Percentiles rank a stretch among this genome's conserved stretches.
Conservation (phyloP, 2,888 invertebrate genomes). For the Dioctria linearis region DNA sequence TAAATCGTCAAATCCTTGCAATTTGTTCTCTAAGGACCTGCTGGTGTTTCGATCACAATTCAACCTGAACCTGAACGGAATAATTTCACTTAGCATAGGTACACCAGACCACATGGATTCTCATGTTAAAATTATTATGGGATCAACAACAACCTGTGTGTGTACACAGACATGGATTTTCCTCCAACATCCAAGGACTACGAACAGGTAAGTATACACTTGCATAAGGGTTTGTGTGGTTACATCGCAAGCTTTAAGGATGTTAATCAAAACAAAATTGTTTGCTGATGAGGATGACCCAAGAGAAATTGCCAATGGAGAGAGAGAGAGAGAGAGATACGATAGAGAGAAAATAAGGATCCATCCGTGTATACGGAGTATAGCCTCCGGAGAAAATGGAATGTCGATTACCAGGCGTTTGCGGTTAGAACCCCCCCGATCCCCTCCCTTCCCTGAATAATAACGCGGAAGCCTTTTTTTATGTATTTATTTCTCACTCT, state of each 20-base stretch:
- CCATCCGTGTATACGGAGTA: too few species aligned
- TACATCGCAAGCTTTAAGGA: slow-evolving; percentile 4
- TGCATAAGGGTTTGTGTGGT: slow-evolving; percentile 7
- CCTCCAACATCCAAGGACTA: neutral
- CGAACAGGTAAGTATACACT: neutral
- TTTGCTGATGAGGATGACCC: slow-evolving; percentile 45
- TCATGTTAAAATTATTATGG: slow-evolving; percentile 23
- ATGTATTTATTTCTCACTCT: neutral
- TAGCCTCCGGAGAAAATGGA: slow-evolving; percentile 28
- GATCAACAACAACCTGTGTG: slow-evolving; percentile 11
- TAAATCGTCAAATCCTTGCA: slow-evolving; percentile 43
- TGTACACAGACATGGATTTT: slow-evolving; percentile 1
- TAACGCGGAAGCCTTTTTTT: neutral
- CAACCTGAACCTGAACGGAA: slow-evolving; percentile 31
- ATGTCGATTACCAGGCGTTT: slow-evolving; percentile 4
- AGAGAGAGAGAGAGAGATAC: neutral
- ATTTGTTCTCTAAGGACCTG: slow-evolving; percentile 19
- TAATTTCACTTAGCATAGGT: slow-evolving; percentile 45
- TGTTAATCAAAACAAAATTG: slow-evolving; percentile 45
- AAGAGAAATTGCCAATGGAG: neutral
- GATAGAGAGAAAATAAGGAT: neutral
- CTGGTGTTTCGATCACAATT: slow-evolving; percentile 18
- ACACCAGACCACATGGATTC: neutral
- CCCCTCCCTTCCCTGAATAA: neutral
- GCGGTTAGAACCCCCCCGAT: neutral